phyloP scores from a whole-genome alignment of 2,888 invertebrate genomes.

The Stomorhina lunata region DNA sequence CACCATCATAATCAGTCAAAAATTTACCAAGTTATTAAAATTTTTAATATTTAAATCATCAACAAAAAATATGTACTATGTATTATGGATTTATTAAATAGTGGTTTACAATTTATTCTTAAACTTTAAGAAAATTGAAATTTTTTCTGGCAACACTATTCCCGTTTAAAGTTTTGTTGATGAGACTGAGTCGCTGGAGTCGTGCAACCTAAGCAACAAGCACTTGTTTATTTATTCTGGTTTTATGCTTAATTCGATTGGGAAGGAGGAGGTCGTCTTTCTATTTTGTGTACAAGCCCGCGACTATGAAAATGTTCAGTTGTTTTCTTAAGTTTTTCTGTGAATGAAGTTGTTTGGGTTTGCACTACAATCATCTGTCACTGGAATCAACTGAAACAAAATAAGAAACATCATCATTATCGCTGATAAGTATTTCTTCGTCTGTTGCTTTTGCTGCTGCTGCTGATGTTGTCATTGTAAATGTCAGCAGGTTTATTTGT shows the following conservation, averaged over 20 bases:
- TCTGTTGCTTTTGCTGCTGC: too few species aligned
- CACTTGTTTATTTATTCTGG: slow-evolving; percentile 45
- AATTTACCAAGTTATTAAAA: too few species aligned
- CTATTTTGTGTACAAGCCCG: background rate
- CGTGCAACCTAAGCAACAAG: slow-evolving; percentile 34
- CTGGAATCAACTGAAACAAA: slow-evolving; percentile 1
- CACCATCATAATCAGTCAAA: too few species aligned
- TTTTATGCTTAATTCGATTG: slow-evolving; percentile 14
- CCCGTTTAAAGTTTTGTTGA: slow-evolving; percentile 43
- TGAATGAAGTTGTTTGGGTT: slow-evolving; percentile 55
- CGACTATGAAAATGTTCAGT: background rate
- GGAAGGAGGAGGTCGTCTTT: slow-evolving; percentile 32
- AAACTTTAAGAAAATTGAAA: too few species aligned
- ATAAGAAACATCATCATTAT: slow-evolving; percentile 71
- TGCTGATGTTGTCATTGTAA: too few species aligned
- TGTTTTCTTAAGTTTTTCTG: slow-evolving; percentile 12
- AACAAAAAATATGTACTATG: too few species aligned
- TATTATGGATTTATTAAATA: too few species aligned
- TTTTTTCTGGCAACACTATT: too few species aligned
- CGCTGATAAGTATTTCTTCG: slow-evolving; percentile 70
- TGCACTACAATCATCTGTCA: slow-evolving; percentile 47
- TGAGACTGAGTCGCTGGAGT: slow-evolving; percentile 21
- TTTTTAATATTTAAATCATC: too few species aligned
- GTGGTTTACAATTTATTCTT: too few species aligned
- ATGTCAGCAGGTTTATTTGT: slow-evolving; percentile 15